A percentile compares a stretch with the other conserved stretches of the same genome.
These are phyloP conservation scores for Tinea trinotella DNA, from an alignment of 2,888 invertebrate species.

Conservation along the genomic window DNA sequence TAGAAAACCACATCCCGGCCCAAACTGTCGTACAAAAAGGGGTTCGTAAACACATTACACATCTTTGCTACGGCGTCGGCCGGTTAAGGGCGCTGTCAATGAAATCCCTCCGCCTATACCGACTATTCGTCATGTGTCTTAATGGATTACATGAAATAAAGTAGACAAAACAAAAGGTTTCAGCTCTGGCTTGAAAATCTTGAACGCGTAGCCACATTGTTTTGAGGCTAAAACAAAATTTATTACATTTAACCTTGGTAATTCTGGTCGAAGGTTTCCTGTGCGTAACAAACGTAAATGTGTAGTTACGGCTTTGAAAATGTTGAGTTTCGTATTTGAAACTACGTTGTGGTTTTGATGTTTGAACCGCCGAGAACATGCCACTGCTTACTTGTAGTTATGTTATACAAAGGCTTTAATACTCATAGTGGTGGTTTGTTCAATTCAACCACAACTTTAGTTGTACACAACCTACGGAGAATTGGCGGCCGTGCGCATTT, in stretches of 20 bases:
- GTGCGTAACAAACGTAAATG: constrained; percentile 39
- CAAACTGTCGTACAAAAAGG: constrained; percentile 62
- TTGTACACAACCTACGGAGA: not conserved
- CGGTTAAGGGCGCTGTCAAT: constrained; percentile 63
- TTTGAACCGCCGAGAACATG: not conserved
- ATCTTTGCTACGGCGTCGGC: constrained; percentile 52
- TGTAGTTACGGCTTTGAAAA: constrained; percentile 57
- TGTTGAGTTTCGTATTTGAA: constrained; percentile 42
- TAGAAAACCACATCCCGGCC: constrained; percentile 64
- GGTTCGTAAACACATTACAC: constrained; percentile 61
- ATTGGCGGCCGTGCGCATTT: not conserved
- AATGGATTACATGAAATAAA: constrained; percentile 68
- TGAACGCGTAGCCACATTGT: constrained; percentile 51
- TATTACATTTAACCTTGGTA: constrained; percentile 70
- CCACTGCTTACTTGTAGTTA: constrained; percentile 2
- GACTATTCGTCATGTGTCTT: constrained; percentile 63
- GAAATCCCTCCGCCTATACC: constrained; percentile 50
- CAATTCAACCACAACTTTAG: constrained; percentile 1
- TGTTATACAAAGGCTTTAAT: constrained; percentile 8
- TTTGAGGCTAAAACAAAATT: constrained; percentile 67
- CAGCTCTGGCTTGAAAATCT: constrained; percentile 45
- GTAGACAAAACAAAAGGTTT: constrained; percentile 64
- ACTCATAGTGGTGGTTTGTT: not conserved
- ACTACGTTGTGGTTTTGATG: constrained; percentile 46
- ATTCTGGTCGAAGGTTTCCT: constrained; percentile 64